phyloP scores from a whole-genome alignment of 2,113 vertebrate species.

The Zosterops lateralis region DNA sequence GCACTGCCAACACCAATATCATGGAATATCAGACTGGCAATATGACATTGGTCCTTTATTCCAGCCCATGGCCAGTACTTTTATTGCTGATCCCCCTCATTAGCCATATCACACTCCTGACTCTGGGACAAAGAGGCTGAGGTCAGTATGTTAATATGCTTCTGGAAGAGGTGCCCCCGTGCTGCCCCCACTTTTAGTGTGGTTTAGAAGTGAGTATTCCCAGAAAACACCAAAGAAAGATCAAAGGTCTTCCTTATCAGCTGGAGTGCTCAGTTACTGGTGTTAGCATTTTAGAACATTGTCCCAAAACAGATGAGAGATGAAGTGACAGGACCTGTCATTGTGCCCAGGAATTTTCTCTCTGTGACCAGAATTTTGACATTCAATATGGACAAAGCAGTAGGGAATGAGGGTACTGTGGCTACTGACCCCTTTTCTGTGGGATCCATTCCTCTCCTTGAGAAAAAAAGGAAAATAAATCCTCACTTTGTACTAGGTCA shows the following conservation, averaged over 20 bases:
- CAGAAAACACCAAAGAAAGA: not conserved
- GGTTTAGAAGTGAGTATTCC: not conserved
- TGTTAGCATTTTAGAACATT: not conserved
- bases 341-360: conserved; percentile 6
- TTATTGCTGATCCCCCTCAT: not conserved
- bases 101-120: not conserved
- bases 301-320: not conserved
- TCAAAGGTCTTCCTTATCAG: conserved; percentile 7
- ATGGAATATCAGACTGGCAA: not conserved
- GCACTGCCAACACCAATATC: not conserved
- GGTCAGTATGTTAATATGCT: not conserved
- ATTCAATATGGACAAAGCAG: not conserved
- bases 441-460: not conserved
- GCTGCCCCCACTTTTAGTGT: not conserved
- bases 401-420: not conserved
- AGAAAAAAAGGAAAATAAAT: not conserved
- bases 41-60: not conserved
- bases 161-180: not conserved
- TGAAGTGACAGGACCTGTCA: not conserved
- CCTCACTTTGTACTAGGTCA: not conserved
- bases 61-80: not conserved
- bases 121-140: not conserved
- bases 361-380: not conserved
- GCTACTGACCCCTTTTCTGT: not conserved
- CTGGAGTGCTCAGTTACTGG: not conserved